Evolutionary conservation across 2,888 invertebrate genomes (phyloP).

Genomic region (Ellobium chinense): DNA sequence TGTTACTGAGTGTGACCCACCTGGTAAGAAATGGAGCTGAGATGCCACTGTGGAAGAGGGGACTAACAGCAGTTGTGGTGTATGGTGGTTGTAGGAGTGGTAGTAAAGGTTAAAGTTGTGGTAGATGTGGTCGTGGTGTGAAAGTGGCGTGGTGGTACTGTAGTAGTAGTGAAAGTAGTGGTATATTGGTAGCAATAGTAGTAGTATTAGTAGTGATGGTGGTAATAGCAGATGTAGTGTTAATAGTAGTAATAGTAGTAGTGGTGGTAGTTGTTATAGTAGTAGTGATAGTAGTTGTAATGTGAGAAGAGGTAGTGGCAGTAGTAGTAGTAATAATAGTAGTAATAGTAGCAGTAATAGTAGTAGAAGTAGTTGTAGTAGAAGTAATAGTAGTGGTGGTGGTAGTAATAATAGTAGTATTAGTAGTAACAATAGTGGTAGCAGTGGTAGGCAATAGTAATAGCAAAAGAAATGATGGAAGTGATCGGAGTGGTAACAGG

Average conservation of each 20-base stretch:
- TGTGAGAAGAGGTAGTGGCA: conserved; percentile 13
- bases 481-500: neutral
- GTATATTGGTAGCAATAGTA: neutral
- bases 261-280: conserved; percentile 25
- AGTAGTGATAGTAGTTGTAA: conserved; percentile 21
- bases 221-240: conserved; percentile 11
- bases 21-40: neutral
- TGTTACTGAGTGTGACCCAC: neutral
- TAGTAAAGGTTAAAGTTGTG: no score
- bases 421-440: neutral
- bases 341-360: neutral
- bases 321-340: conserved; percentile 15
- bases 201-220: neutral
- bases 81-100: no score
- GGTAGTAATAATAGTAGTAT: neutral
- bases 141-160: neutral
- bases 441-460: neutral
- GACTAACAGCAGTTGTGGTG: no score
- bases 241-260: conserved; percentile 29
- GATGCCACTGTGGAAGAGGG: neutral
- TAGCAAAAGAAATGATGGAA: neutral
- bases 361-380: neutral
- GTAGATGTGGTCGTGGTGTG: no score
- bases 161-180: neutral
- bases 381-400: neutral